Evolutionary conservation across 2,888 invertebrate species (phyloP), one percentile per base, ranked within the genome.

Genomic region (Zootermopsis nevadensis): DNA sequence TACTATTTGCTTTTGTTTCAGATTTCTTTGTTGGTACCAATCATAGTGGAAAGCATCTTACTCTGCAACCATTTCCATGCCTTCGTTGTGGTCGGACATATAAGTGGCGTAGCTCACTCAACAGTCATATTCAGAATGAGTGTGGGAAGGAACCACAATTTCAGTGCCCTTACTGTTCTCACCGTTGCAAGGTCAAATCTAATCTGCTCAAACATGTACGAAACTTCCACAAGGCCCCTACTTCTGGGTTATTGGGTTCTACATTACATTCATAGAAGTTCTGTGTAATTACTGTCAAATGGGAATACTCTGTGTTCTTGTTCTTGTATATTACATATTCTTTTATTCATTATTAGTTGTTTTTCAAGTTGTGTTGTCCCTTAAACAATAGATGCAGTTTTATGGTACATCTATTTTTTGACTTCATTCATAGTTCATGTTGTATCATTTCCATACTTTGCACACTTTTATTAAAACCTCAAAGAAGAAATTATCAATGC

Each of bases 141-240:
- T 91, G 91, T 84, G 89, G 89, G 15, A 88, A 88, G 83, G 85
- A 86, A 53, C 89, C 90, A 0, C 88, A 87, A 30, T 89, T 87
- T 84, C 84, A 84, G 74, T 90, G 90, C 84, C 85, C 84, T 8
- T 84, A 87, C 15, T 90, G 90, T 83, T 86, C 85, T 30, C 89
- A 88, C 84, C 86, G 86, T 72, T 90, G 91, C 86, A 91, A 90
- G 84, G 89, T 91, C 80, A 90, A 91, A 85, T 91, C 91, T 86
- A 90, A 90, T 85, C 86, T 91, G 38, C 90, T 88, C 10, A 90
- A 91, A 48, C 92, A 92, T 85, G 86, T 88, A 48, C 88, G 87
- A 42, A 87, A 87, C 19, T 89, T 88, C 83, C 91, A 91, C 86
- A 83, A 83, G 66, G 42, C 30, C 22, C 48, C 81, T 30, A 76